Evolutionary conservation across 2,888 invertebrate species (phyloP).

Genomic region (Dasysyrphus tricinctus): DNA sequence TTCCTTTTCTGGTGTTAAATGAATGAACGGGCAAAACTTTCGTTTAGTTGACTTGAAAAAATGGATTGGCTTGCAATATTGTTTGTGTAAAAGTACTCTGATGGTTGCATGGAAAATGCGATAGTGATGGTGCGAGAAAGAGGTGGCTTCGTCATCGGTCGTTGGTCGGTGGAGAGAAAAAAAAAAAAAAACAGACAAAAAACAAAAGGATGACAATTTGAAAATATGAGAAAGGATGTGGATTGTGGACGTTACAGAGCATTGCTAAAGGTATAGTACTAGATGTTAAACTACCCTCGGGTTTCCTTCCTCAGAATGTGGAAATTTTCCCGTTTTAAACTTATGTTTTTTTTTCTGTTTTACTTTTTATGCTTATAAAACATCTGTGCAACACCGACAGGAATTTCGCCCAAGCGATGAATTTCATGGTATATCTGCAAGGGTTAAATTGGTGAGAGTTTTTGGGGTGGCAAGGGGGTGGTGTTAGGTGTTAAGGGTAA

Average conservation of each 20-base stretch:
- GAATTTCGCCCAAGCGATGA: constrained; percentile 29
- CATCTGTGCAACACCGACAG: constrained; percentile 43
- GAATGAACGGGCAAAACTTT: constrained; percentile 69
- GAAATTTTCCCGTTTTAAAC: constrained; percentile 15
- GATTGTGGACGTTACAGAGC: constrained; percentile 13
- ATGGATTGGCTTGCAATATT: constrained; percentile 64
- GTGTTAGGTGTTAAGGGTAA: too few species aligned
- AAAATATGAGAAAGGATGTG: constrained; percentile 43
- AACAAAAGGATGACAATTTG: constrained; percentile 46
- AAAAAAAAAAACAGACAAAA: neutral
- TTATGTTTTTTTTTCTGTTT: neutral
- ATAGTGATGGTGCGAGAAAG: constrained; percentile 11
- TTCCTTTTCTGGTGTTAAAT: constrained; percentile 72
- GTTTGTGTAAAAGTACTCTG: constrained; percentile 14
- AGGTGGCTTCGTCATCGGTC: neutral
- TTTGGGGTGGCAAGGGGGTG: neutral
- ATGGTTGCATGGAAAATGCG: neutral
- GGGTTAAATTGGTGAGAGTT: constrained; percentile 10
- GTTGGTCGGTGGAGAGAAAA: neutral
- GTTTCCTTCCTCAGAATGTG: constrained; percentile 43
- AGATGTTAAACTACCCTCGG: constrained; percentile 35
- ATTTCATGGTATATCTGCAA: neutral
- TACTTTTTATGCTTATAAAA: constrained; percentile 25
- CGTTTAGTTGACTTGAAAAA: constrained; percentile 66
- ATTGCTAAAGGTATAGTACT: neutral